Evolutionary conservation across 2,888 invertebrate species (phyloP), one percentile per base, ranked within the genome.

Genomic region (Orthosia gracilis): DNA sequence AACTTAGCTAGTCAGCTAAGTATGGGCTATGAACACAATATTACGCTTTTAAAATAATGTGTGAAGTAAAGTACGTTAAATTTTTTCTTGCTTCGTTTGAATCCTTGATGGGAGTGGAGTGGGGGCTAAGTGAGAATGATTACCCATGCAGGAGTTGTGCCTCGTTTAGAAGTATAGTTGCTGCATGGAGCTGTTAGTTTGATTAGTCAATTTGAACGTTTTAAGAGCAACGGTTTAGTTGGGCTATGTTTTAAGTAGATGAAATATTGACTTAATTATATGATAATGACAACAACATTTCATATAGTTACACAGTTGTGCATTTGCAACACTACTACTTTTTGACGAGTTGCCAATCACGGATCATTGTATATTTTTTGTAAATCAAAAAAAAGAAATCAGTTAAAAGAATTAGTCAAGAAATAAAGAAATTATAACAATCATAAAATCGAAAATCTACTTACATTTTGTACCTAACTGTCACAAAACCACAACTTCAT

Each of bases 81-180:
- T 80, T 83, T 85, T 78, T 75, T 83, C 79, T 78, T 79, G 76
- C 70, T 82, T 65, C 69, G 69, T 87, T 88, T 83, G 86, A 86
- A 84, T 86, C 87, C 83, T 85, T 78, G 80, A 84, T 88, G 87
- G 87, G 83, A 85, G 82, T 85, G 68, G 78, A 89, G 87, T 83
- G 81, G 63, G 78, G 59, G 75, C 80, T 91, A 91, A 91, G 89
- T 91, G 89, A 91, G 89, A 91, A 89, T 88, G 88, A 91, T 91
- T 87, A 86, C 86, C 73, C 86, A 80, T 84, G 74, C 85, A 83
- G 69, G 66, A 82, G 26, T 63, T 15, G 62, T 77, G 88, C 78
- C 50, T 63, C 69, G 83, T 88, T 86, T 72, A 64, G 26, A 15
- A 15, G 54, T 23, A 71, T 67, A 76, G 75, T 69, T 65, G 78